A percentile compares a stretch with the other conserved stretches of the same genome.
These are phyloP conservation scores for Hydrozoanthus gracilis DNA, from an alignment of 92 coral and sea anemone species.

Conservation along the genomic window DNA sequence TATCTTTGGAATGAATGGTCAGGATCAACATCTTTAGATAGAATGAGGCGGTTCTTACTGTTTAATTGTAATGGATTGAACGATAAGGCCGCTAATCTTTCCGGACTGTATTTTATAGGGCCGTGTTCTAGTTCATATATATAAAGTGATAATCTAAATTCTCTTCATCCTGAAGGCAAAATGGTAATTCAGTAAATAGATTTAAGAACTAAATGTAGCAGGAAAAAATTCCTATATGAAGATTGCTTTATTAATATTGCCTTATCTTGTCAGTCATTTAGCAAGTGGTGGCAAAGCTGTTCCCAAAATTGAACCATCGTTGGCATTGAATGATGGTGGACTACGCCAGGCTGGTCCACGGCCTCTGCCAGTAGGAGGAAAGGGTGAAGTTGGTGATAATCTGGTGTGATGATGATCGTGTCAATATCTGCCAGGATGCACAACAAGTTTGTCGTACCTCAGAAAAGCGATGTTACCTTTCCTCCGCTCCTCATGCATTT, in stretches of 20 bases:
- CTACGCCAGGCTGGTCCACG: constrained; percentile 8
- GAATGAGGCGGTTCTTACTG: too few species aligned
- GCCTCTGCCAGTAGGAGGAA: constrained; percentile 1
- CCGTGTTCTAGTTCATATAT: constrained; percentile 58
- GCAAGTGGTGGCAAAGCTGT: too few species aligned
- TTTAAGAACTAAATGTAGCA: too few species aligned
- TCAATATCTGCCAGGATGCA: neutral
- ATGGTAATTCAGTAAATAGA: constrained; percentile 3
- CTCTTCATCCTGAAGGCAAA: constrained; percentile 50
- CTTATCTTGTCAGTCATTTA: too few species aligned
- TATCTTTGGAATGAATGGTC: too few species aligned
- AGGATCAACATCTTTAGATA: too few species aligned
- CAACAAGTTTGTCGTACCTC: constrained; percentile 33
- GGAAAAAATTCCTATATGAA: neutral
- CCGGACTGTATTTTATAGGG: constrained; percentile 16
- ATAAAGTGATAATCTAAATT: constrained; percentile 45
- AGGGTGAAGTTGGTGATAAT: neutral
- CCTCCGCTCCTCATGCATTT: constrained; percentile 48
- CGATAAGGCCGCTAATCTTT: constrained; percentile 46
- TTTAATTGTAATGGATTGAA: constrained; percentile 35
- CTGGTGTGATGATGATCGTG: neutral
- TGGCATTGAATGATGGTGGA: neutral
- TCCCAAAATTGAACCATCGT: too few species aligned
- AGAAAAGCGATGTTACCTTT: constrained; percentile 34
- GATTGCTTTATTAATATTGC: neutral